Base-by-base conservation (phyloP, 2,888 invertebrate species). In the Andrena chrysosceles region DNA sequence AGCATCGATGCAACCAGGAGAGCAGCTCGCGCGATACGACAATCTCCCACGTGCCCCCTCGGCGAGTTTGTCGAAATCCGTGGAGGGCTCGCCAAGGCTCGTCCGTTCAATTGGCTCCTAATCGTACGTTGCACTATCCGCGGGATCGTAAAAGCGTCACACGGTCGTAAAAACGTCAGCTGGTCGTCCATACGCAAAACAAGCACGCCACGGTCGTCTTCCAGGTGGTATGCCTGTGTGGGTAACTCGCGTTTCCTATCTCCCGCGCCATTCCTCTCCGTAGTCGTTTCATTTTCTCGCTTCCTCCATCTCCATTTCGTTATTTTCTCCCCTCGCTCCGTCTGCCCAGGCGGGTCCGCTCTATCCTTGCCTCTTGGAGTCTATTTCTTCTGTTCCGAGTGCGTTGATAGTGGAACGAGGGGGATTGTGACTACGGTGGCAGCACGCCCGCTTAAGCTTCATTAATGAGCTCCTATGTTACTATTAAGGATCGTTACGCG, bases 71-170 rank as follows among this genome's bases (percentile, higher is more conserved):
- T 73, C 82, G 72, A 86, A 79, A 84, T 82, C 71, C 71, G 31
- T 35, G 33, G 54, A 35, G 35, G 26, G 20, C 71, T 67, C 35
- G 52, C 23, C 49, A 6, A 42, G 23, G 59, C 54, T 75, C 80
- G 72, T 2, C 77, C 78, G 84, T 87, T 88, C 85, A 77, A 88
- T 88, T 82, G 85, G 70, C 87, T 86, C 71, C 81, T 88, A 88
- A 88, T 88, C 88, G 89, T 88, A 81, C 88, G 87, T 88, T 88
- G 88, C 88, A 87, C 88, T 76, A 82, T 81, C 75, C 26, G 49
- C 81, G 49, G 81, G 78, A 67, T 85, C 87, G 82, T 88, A 88
- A 88, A 87, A 84, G 80, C 79, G 84, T 88, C 87, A 81, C 73
- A 62, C 75, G 85, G 63, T 84, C 88, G 88, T 88, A 88, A 88